Base-by-base conservation (phyloP, 2,888 invertebrate genomes). In the Drosophila borborema region DNA sequence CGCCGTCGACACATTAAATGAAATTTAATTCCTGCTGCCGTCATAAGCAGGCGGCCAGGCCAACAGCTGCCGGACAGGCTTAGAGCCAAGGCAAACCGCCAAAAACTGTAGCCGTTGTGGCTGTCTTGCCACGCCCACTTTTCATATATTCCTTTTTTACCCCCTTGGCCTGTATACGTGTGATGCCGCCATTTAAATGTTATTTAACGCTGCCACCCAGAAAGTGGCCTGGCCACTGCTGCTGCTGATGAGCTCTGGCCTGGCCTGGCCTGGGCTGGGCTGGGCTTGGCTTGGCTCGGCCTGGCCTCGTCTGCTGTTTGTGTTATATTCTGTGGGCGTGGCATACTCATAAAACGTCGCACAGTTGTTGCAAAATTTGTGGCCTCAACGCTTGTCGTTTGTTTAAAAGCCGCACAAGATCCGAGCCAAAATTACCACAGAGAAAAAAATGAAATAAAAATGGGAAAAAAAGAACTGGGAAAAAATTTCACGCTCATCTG, bases 21-120 rank as follows among this genome's bases (percentile, higher is more conserved):
- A 85, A 85, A 85, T 89, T 89, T 85, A 85, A 85, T 89, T 89
- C 90, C 82, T 78, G 80, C 68, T 73, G 89, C 86, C 89, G 74
- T 80, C 89, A 83, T 88, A 83, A 83, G 87, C 89, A 89, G 85
- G 48, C 74, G 62, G 53, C n/a, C 40, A 23, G 46, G 34, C 20
- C 53, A 45, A 53, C 55, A 59, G 58, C 69, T 73, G 73, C 81
- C 81, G 89, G 89, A 89, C 86, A 78, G 77, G 89, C 87, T 77
- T 65, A 74, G 74, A 60, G 45, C 41, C 51, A 45, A 73, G 72
- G 54, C 36, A 48, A 73, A 76, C 80, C 83, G 84, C 86, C 76
- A 67, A 89, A 87, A 81, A 81, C 54, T 71, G 71, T 71, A 72
- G 62, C 60, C 80, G 71, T 68, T 72, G 67, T 66, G 64, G 72